Evolutionary conservation across 2,113 vertebrate species (phyloP).

Genomic region (Nematolebias whitei): DNA sequence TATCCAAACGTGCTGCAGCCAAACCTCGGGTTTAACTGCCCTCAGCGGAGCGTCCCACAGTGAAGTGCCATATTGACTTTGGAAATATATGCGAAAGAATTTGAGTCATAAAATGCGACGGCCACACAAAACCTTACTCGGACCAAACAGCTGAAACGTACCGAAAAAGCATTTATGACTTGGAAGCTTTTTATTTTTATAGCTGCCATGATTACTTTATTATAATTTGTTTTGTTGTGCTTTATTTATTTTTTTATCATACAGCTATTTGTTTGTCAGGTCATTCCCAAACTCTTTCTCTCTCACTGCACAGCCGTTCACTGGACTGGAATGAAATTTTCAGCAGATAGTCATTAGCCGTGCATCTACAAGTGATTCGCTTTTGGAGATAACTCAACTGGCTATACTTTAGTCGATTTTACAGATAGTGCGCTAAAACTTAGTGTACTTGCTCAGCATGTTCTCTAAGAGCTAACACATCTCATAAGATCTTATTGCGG

Average conservation of each 20-base stretch:
- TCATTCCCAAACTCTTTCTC: conserved; percentile 7
- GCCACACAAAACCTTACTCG: conserved; percentile 93
- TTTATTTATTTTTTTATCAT: conserved; percentile 17
- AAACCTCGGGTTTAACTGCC: conserved; percentile 86
- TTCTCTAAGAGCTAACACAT: no score
- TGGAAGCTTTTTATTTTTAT: conserved; percentile 43
- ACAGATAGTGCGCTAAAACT: no score
- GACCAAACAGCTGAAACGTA: conserved; percentile 75
- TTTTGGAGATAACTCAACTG: background rate
- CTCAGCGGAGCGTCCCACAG: conserved; percentile 88
- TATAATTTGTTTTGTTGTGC: conserved; percentile 20
- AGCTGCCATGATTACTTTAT: conserved; percentile 46
- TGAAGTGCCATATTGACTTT: conserved; percentile 94
- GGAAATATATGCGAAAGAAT: conserved; percentile 98
- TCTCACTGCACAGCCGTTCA: no score
- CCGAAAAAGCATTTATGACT: conserved; percentile 78
- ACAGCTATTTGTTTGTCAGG: no score
- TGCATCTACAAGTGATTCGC: background rate
- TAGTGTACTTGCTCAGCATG: no score
- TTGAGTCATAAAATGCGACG: conserved; percentile 95
- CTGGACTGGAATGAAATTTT: no score
- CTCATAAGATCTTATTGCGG: no score
- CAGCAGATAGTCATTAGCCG: background rate
- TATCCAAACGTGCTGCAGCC: conserved; percentile 91
- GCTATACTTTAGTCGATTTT: no score